Conservation (phyloP, 2,888 invertebrate genomes). For the Enchytraeus crypticus region DNA sequence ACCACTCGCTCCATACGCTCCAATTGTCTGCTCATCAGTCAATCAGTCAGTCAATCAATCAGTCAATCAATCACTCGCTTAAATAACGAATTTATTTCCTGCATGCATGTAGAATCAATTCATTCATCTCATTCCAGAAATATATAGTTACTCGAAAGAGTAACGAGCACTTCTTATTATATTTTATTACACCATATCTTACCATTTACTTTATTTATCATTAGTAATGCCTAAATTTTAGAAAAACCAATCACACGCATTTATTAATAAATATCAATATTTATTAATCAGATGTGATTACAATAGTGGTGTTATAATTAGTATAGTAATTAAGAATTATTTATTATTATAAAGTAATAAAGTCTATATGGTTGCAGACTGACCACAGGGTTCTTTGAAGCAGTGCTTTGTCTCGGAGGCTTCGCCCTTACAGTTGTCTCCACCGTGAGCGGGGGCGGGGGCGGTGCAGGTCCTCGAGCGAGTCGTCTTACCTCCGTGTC, state of each 20-base stretch:
- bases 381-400: conserved; percentile 30
- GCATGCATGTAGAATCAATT: not conserved
- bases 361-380: too few species aligned
- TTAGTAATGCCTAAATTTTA: too few species aligned
- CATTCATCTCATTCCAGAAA: not conserved
- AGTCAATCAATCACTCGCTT: too few species aligned
- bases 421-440: conserved; percentile 38
- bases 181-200: not conserved
- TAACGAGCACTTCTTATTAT: not conserved
- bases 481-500: conserved; percentile 50
- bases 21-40: too few species aligned
- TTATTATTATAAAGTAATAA: too few species aligned
- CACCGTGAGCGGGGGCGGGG: conserved; percentile 43
- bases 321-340: too few species aligned
- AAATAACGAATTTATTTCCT: too few species aligned
- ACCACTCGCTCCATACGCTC: conserved; percentile 10
- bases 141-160: not conserved
- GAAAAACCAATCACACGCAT: not conserved
- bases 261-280: not conserved
- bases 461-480: conserved; percentile 53
- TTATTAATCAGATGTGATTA: not conserved
- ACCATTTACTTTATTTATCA: too few species aligned
- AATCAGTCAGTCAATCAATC: too few species aligned
- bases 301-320: too few species aligned
- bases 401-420: conserved; percentile 39